Conservation (phyloP, 2,797 vertebrate genomes). For the Catharus ustulatus region DNA sequence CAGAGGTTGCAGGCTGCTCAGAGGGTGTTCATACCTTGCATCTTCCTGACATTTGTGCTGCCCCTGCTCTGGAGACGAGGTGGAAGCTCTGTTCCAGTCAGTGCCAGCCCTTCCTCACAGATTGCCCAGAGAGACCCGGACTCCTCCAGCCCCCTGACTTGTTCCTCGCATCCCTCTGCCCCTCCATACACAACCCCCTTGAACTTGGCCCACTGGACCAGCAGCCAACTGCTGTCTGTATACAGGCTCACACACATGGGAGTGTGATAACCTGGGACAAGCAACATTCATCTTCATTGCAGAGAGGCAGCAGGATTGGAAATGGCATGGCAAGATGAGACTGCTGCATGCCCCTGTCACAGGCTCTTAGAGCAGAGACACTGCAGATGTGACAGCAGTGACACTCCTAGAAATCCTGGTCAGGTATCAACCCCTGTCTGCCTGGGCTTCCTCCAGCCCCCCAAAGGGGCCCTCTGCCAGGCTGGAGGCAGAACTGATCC, state of each 20-base stretch:
- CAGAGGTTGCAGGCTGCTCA: neutral
- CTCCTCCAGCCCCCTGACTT: neutral
- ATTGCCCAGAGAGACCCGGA: neutral
- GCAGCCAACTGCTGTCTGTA: neutral
- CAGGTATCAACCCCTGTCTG: neutral
- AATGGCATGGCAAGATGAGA: slow-evolving; percentile 29
- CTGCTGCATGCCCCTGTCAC: neutral
- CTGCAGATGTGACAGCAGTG: neutral
- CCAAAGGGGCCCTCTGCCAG: neutral
- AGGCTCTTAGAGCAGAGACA: slow-evolving; percentile 11
- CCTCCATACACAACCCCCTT: neutral
- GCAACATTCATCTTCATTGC: slow-evolving; percentile 53
- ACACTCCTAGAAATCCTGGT: neutral
- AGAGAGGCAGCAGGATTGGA: slow-evolving; percentile 21
- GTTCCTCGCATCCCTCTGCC: neutral
- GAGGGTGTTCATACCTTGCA: too few relatives aligned
- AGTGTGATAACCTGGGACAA: neutral
- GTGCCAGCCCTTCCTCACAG: neutral
- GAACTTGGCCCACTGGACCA: neutral
- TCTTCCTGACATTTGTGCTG: neutral
- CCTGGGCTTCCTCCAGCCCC: neutral
- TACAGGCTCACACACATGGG: neutral
- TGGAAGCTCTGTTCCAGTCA: neutral
- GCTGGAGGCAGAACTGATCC: neutral
- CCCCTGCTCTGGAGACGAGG: neutral